Evolutionary conservation across 2,888 invertebrate species (phyloP).

Genomic region (Criorhina ranunculi): DNA sequence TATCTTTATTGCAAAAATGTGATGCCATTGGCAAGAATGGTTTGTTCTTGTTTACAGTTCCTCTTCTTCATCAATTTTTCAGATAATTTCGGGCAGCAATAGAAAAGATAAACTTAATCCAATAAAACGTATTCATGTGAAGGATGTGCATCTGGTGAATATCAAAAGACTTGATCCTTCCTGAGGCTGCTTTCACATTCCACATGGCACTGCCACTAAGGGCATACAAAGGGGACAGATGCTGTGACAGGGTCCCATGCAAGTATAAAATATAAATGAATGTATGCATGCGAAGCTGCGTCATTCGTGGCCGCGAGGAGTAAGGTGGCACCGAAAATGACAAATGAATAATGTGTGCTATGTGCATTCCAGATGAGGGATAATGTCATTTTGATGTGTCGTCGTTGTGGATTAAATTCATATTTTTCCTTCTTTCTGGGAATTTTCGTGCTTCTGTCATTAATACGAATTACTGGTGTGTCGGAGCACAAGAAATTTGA

Average conservation of each 20-base stretch:
- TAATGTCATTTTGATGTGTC: constrained; percentile 61
- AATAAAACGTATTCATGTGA: constrained; percentile 19
- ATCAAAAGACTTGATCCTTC: constrained; percentile 1
- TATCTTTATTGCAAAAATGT: constrained; percentile 41
- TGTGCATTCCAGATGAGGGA: constrained; percentile 55
- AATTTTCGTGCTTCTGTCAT: constrained; percentile 39
- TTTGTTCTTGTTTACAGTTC: constrained; percentile 14
- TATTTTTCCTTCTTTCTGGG: constrained; percentile 2
- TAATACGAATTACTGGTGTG: constrained; percentile 66
- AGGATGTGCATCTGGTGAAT: constrained; percentile 39
- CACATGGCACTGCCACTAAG: background rate
- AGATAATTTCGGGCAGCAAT: background rate
- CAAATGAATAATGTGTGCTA: constrained; percentile 60
- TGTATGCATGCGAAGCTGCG: constrained; percentile 61
- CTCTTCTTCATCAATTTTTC: constrained; percentile 20
- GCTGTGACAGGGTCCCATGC: constrained; percentile 11
- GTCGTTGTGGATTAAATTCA: constrained; percentile 26
- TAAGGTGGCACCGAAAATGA: constrained; percentile 42
- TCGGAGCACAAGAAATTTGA: constrained; percentile 29
- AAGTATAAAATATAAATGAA: constrained; percentile 35
- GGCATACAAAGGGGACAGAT: constrained; percentile 28
- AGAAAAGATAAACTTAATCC: constrained; percentile 1
- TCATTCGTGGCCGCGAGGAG: constrained; percentile 32
- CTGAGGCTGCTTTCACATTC: constrained; percentile 11
- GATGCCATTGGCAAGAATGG: constrained; percentile 1